Percentiles rank a stretch among this genome's conserved stretches.
These are phyloP conservation scores for Pseudochirops corinnae DNA, from an alignment of 2,797 vertebrate species.

Conservation along the genomic window DNA sequence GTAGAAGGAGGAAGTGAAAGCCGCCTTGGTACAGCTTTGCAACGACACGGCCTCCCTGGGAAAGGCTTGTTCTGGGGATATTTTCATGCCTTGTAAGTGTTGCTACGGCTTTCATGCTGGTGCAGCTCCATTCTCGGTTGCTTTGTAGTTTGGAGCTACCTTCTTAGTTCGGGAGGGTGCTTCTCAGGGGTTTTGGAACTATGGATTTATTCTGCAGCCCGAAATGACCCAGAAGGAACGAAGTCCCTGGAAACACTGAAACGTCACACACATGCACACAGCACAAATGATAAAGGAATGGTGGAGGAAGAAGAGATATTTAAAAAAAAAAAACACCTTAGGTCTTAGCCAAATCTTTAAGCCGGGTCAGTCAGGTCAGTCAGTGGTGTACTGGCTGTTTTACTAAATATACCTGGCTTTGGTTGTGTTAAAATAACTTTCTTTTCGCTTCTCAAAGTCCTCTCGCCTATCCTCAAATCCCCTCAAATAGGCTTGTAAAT, in stretches of 20 bases:
- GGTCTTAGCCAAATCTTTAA: neutral
- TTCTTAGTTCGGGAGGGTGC: neutral
- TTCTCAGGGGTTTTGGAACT: neutral
- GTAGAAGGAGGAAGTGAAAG: slow-evolving; percentile 60
- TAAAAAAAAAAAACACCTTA: neutral
- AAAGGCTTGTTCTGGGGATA: neutral
- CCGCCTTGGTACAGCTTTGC: slow-evolving; percentile 51
- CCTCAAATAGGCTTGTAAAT: slow-evolving; percentile 15
- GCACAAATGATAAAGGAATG: neutral
- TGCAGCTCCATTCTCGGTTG: neutral
- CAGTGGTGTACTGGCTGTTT: slow-evolving; percentile 37
- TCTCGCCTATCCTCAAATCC: neutral
- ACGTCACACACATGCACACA: neutral
- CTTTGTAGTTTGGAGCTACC: slow-evolving; percentile 18
- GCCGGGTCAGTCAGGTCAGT: slow-evolving; percentile 14
- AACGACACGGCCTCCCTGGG: slow-evolving; percentile 21
- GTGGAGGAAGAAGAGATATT: neutral
- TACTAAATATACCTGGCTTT: slow-evolving; percentile 30
- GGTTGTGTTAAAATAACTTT: slow-evolving; percentile 16
- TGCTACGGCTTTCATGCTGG: neutral
- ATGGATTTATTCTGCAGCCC: neutral
- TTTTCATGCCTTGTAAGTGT: neutral
- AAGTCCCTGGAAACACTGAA: neutral
- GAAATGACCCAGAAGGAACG: neutral
- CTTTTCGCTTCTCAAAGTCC: neutral